phyloP scores from a whole-genome alignment of 2,113 vertebrate genomes.

The Mastomys coucha region DNA sequence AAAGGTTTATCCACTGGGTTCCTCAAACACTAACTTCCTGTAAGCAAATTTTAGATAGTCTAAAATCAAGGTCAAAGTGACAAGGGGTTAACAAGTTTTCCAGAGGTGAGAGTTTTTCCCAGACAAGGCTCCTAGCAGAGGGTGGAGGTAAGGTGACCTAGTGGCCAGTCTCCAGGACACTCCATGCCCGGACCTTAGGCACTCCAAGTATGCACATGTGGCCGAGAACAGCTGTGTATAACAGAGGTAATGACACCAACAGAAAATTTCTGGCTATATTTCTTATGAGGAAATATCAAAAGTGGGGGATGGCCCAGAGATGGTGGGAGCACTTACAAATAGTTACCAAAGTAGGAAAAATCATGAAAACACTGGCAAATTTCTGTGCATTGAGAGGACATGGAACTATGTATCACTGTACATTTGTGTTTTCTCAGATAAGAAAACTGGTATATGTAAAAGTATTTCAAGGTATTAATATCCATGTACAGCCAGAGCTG shows the following conservation, averaged over 20 bases:
- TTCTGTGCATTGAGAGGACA: not conserved
- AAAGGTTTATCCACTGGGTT: not conserved
- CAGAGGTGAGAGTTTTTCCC: not conserved
- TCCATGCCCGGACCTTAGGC: not conserved
- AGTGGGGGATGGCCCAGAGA: not conserved
- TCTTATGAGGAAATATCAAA: not conserved
- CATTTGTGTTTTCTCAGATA: not conserved
- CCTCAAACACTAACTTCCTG: not conserved
- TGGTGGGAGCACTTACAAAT: not conserved
- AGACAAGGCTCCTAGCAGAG: not conserved
- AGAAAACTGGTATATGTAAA: not conserved
- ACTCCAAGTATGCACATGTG: not conserved
- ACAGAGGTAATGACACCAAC: not conserved
- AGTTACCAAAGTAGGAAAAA: not conserved
- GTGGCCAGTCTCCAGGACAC: not conserved
- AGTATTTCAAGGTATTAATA: not conserved
- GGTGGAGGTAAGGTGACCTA: not conserved
- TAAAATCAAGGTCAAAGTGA: conserved; percentile 24
- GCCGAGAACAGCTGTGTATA: not conserved
- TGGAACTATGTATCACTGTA: not conserved
- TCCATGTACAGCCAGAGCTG: not conserved
- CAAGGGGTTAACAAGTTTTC: not conserved
- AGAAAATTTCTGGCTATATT: not conserved
- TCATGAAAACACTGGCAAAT: not conserved
- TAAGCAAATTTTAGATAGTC: conserved; percentile 11